These are phyloP conservation scores for Chionomys nivalis DNA, from an alignment of 2,113 vertebrate genomes.

Conservation along the genomic window DNA sequence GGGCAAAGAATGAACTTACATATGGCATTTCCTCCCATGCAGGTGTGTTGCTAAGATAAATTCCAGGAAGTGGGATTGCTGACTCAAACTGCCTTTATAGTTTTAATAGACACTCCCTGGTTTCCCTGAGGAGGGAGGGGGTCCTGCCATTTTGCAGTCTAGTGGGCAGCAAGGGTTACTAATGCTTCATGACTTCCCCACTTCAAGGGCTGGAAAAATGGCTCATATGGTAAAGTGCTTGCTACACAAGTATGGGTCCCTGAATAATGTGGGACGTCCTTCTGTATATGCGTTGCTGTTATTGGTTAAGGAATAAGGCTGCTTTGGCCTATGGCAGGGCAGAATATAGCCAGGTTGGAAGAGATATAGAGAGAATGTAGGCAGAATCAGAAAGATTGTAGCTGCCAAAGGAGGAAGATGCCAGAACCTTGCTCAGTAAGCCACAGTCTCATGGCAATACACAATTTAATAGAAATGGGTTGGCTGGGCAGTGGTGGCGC, in stretches of 20 bases:
- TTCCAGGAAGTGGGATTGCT: constrained; percentile 4
- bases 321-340: too few relatives aligned
- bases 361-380: too few relatives aligned
- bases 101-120: background rate
- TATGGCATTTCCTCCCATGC: constrained; percentile 18
- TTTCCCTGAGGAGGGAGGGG: background rate
- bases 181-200: background rate
- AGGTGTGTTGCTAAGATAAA: constrained; percentile 57
- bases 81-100: constrained; percentile 29
- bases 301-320: too few relatives aligned
- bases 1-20: constrained; percentile 3
- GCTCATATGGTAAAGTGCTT: background rate
- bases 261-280: background rate
- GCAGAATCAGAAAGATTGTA: too few relatives aligned
- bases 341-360: too few relatives aligned
- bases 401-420: too few relatives aligned
- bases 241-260: too few relatives aligned
- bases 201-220: background rate
- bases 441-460: too few relatives aligned
- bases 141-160: background rate
- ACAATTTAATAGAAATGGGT: too few relatives aligned
- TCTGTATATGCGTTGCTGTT: too few relatives aligned
- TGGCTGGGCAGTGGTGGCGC: too few relatives aligned
- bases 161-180: background rate
- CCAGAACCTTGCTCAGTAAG: too few relatives aligned